Conservation (phyloP, 2,113 vertebrate species). For the Semnornis frantzii region DNA sequence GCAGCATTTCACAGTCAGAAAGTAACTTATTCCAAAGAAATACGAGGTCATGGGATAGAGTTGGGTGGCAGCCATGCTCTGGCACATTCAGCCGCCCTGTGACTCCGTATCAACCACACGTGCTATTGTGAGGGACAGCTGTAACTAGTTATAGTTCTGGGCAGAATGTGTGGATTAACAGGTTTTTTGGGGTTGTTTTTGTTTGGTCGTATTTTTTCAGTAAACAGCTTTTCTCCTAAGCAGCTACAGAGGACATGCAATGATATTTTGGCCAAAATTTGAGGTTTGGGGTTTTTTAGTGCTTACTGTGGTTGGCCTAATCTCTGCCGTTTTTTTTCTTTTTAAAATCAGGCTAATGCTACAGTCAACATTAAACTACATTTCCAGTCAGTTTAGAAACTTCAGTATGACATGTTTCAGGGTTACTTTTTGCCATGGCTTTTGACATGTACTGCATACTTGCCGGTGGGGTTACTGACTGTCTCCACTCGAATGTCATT, state of each 20-base stretch:
- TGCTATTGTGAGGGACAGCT: not conserved
- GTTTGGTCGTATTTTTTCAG: not conserved
- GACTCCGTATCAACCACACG: not conserved
- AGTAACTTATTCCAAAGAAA: not conserved
- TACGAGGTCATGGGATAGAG: not conserved
- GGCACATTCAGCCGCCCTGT: not conserved
- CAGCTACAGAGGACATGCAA: not conserved
- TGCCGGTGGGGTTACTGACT: not conserved
- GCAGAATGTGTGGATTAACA: not conserved
- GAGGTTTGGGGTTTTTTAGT: not conserved
- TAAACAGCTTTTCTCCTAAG: not conserved
- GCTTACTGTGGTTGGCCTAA: not conserved
- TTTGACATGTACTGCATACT: not conserved
- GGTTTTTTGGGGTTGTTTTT: not conserved
- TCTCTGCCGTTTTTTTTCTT: not conserved
- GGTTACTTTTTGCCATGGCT: not conserved
- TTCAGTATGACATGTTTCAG: not conserved
- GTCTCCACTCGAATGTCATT: not conserved
- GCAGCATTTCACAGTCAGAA: not conserved
- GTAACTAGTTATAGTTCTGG: not conserved
- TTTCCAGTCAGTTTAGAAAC: not conserved
- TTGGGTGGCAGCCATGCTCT: not conserved
- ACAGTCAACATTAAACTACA: not conserved
- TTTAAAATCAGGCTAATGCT: not conserved
- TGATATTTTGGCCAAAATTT: not conserved